A percentile compares a stretch with the other conserved stretches of the same genome.
Evolutionary conservation across 30 jellyfish, hydroid and myxozoan species (phyloP).

Genomic region (Hydractinia symbiolongicarpus): DNA sequence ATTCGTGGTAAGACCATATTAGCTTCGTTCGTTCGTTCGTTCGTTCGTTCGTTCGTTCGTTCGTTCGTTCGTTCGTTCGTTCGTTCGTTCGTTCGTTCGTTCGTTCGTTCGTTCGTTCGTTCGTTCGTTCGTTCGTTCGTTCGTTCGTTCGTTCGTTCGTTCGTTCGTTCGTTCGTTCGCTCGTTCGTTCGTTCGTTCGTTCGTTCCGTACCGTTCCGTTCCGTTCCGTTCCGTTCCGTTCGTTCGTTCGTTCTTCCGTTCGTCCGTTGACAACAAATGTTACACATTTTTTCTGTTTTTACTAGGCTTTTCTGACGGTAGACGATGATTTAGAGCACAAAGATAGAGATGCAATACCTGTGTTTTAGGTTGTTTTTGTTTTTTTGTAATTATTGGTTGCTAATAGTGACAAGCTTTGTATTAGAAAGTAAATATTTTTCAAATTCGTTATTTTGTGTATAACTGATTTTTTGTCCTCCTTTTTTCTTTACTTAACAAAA

Average conservation of each 20-base stretch:
- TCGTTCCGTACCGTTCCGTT: not conserved
- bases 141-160: not conserved
- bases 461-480: too few species aligned
- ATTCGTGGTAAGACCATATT: constrained; percentile 57
- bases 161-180: not conserved
- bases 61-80: too few species aligned
- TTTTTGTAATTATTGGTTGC: too few species aligned
- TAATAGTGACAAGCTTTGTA: too few species aligned
- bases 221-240: not conserved
- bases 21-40: not conserved
- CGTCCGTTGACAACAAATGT: not conserved
- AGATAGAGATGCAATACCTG: constrained; percentile 56
- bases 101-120: not conserved
- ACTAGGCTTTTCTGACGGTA: constrained; percentile 57
- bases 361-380: constrained; percentile 27
- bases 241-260: not conserved
- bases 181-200: not conserved
- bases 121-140: not conserved
- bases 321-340: constrained; percentile 64
- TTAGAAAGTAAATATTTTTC: too few species aligned
- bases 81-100: not conserved
- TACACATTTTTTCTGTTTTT: not conserved
- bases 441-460: too few species aligned
- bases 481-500: too few species aligned
- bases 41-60: not conserved